Base-by-base conservation (phyloP, 2,888 invertebrate species). In the Limnephilus rhombicus region DNA sequence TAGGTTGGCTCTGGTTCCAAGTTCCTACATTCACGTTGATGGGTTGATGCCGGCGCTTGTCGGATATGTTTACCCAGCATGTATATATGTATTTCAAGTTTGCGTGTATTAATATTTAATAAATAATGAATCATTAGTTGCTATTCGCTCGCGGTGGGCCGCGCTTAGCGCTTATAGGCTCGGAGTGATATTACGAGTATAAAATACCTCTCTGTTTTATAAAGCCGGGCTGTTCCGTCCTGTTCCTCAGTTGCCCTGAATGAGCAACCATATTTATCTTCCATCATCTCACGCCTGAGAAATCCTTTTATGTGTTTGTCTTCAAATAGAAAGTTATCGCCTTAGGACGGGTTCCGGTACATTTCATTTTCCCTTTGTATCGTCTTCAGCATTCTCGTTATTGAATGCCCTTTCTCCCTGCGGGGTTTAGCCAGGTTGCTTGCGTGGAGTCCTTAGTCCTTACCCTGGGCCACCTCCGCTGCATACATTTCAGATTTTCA, bases 71-170 rank as follows among this genome's bases (percentile, higher is more conserved):
- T 49, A n/a, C 13, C 34, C 29, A 41, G n/a, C 45, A 85, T n/a
- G 41, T 85, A 85, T 45, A 12, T 12, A 1, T 12, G 45, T 85
- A 85, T 85, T 85, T 85, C 41, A 41, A 41, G 37, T 3, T 37
- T 37, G 34, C 4, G 41, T 24, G 49, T n/a, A 85, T 49, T 85
- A 49, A 29, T 49, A 86, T 86, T 86, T 86, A 86, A 45, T 86
- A 45, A 45, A 86, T 49, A 29, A 37, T 83, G 37, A 86, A 49
- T 86, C 86, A 86, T 86, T 86, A 86, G 49, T 86, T 86, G 86
- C 86, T 12, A 49, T n/a, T 49, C 86, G 86, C 49, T 45, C n/a
- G 45, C 49, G n/a, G 49, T 29, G 82, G 82, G 31, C 82, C 34
- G 12, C 82, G 37, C 37, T 53, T 53, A 53, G 18, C 18, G 68